Conservation (phyloP, 2,113 vertebrate genomes). For the Anarrhichthys ocellatus region DNA sequence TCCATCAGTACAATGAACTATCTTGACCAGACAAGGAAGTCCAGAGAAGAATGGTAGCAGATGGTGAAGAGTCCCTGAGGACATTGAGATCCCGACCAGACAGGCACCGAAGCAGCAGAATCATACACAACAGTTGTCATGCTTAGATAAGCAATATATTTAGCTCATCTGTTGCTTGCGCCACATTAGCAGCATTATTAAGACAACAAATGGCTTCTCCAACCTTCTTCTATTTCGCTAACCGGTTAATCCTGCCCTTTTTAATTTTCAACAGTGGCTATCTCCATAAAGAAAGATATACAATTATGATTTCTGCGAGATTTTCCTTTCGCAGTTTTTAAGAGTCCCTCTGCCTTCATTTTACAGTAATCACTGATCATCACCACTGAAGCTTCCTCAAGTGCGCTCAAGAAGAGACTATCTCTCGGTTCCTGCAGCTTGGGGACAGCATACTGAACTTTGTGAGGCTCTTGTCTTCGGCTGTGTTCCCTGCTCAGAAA, state of each 20-base stretch:
- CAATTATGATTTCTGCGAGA: conserved; percentile 40
- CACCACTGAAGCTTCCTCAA: conserved; percentile 65
- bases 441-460: conserved; percentile 67
- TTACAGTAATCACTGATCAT: conserved; percentile 76
- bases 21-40: conserved; percentile 65
- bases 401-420: conserved; percentile 68
- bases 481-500: conserved; percentile 69
- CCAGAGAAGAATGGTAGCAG: conserved; percentile 75
- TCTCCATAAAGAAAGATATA: conserved; percentile 62
- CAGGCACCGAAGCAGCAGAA: conserved; percentile 73
- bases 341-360: conserved; percentile 56
- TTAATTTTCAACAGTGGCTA: conserved; percentile 42
- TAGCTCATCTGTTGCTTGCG: conserved; percentile 76
- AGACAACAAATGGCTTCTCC: conserved; percentile 73
- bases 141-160: conserved; percentile 80
- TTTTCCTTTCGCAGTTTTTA: conserved; percentile 43
- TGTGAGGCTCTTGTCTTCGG: conserved; percentile 73
- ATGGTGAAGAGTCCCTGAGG: conserved; percentile 73
- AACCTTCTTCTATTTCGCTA: conserved; percentile 46
- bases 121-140: conserved; percentile 80
- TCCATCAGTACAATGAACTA: conserved; percentile 64
- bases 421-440: conserved; percentile 61
- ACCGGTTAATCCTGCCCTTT: conserved; percentile 71
- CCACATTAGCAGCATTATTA: conserved; percentile 78
- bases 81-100: conserved; percentile 68